Evolutionary conservation across 2,113 vertebrate species (phyloP), one percentile per base, ranked within the genome.

Genomic region (Daphoenositta chrysoptera): DNA sequence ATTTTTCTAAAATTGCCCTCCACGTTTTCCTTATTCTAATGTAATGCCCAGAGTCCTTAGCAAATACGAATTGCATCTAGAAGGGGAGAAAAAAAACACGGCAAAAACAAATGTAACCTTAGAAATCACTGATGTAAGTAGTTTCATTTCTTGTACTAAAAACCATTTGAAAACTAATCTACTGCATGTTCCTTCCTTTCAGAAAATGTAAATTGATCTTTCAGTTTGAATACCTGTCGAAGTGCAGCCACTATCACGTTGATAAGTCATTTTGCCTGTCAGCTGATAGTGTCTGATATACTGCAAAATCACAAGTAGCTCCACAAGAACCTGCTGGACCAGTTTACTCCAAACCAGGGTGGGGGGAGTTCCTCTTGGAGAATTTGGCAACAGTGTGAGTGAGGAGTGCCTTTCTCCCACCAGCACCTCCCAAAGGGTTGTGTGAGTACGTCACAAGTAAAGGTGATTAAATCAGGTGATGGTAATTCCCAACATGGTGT

Each of bases 101-200:
- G 28, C 53, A 79, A 89, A 95, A 90, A 4, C 61, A 92, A 94
- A 92, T 28, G 69, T 79, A 95, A 93, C 75, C 42, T 89, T 68
- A 76, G 50, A 89, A 97, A 95, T 88, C 71, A 91, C 47, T 9
- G 21, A 42, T 82, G 44, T 65, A 91, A 96, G 64, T 89, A 73
- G 87, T 83, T 97, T 90, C 68, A 75, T 95, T 95, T 77, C 72
- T 47, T 84, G 50, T 90, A 91, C 70, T 71, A 87, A 94, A 96
- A 97, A 53, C n/a, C 77, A 90, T 95, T 92, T 96, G 75, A 88
- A 97, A 96, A 95, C 73, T 89, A 95, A 97, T 96, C 61, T 89
- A 80, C 87, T 96, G 47, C 75, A 45, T 77, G 89, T 91, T 73
- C 51, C 71, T 94, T 77, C 78, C 79, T 87, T 95, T 91, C 89